Evolutionary conservation across 2,113 vertebrate species (phyloP), one percentile per base, ranked within the genome.

Genomic region (Nipponia nippon): DNA sequence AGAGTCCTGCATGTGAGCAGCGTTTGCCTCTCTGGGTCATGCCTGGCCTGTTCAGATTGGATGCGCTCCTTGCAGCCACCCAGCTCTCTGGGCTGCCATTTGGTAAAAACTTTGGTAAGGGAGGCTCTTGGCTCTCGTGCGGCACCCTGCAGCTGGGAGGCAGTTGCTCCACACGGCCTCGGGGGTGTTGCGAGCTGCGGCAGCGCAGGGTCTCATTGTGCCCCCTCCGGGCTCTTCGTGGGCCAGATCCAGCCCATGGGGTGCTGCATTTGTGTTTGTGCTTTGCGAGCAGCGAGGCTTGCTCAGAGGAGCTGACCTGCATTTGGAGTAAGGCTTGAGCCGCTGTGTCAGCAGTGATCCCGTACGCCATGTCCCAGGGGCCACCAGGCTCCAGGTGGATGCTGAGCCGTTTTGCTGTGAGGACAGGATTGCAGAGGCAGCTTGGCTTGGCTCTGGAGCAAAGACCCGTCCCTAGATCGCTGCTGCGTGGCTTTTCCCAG

Each of bases 131-230:
- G 14, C 34, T 81, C 36, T 36, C 0, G 0, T 4, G 62, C 10
- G 59, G 42, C 52, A 22, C 29, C 9, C 26, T 2, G 13, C 16
- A 25, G 15, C 16, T 16, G 63, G 36, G 52, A 76, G 27, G 53
- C n/a, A 26, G 13, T 30, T n/a, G 13, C 27, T 83, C 22, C 18
- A 0, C 0, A 14, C 1, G 26, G 34, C 26, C 30, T n/a, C 36
- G 14, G 47, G 61, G n/a, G 3, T 10, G 16, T 22, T 53, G 49
- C 13, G 65, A 62, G 30, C 34, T 1, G 1, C n/a, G 56, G 38
- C 32, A 36, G 40, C 16, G 1, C 0, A 0, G 23, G n/a, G 4
- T 12, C 26, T 22, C n/a, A 11, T 13, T 2, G 0, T 22, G 13
- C 3, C 22, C 34, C 29, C 13, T 40, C 6, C 2, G 53, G 20